These are phyloP conservation scores for Siniperca undulata DNA, from an alignment of 2,797 vertebrate genomes.

Conservation along the genomic window DNA sequence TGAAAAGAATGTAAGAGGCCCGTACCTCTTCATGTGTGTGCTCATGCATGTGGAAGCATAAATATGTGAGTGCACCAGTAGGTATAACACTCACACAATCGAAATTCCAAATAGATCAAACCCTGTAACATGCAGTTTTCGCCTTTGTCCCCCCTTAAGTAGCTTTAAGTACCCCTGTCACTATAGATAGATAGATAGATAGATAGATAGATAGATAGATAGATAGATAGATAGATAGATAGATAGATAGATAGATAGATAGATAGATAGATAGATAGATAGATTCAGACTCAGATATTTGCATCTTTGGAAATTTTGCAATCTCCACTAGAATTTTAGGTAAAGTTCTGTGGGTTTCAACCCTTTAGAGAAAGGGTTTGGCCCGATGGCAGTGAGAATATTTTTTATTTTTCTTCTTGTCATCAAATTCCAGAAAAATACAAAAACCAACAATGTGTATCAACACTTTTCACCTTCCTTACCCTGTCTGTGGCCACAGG, in stretches of 20 bases:
- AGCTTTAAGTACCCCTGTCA: not conserved
- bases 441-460: not conserved
- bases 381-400: not conserved
- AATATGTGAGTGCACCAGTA: not conserved
- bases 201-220: too few relatives aligned
- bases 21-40: not conserved
- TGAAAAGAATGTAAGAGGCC: slow-evolving; percentile 2
- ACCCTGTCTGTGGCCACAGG: not conserved
- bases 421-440: not conserved
- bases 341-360: not conserved
- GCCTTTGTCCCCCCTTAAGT: too few relatives aligned
- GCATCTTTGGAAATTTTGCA: not conserved
- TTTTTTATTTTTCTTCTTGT: not conserved
- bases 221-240: too few relatives aligned
- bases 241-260: too few relatives aligned
- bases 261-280: too few relatives aligned
- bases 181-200: too few relatives aligned
- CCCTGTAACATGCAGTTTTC: not conserved
- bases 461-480: not conserved
- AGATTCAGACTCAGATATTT: too few relatives aligned
- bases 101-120: not conserved
- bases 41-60: not conserved
- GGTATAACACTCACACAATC: not conserved
- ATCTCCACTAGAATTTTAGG: not conserved
- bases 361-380: not conserved